Percentiles rank a stretch among this genome's conserved stretches.
These are phyloP conservation scores for Tenthredo notha DNA, from an alignment of 2,888 invertebrate species.

Conservation along the genomic window DNA sequence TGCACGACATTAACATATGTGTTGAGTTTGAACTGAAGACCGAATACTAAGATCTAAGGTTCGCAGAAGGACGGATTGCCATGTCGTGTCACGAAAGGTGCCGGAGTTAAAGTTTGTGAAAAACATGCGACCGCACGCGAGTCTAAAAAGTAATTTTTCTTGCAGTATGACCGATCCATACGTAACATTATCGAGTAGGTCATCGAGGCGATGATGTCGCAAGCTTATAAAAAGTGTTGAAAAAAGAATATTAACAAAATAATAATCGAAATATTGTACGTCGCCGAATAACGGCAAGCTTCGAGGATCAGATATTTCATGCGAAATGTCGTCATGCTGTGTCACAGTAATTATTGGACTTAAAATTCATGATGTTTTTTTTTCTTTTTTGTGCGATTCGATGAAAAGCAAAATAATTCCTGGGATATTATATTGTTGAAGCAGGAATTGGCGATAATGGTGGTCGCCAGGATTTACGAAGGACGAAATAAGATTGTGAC, in stretches of 20 bases:
- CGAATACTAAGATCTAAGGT: conserved; percentile 66
- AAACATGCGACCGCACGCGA: conserved; percentile 74
- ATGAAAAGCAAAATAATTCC: neutral
- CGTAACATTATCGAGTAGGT: neutral
- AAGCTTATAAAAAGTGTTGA: neutral
- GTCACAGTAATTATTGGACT: neutral
- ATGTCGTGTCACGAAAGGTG: conserved; percentile 75
- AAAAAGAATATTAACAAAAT: neutral
- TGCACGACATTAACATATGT: neutral
- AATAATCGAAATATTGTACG: neutral
- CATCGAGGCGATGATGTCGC: conserved; percentile 25
- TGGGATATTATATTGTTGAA: neutral
- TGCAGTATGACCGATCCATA: neutral
- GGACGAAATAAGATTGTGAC: conserved; percentile 24
- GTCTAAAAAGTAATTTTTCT: conserved; percentile 53
- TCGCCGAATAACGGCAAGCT: neutral
- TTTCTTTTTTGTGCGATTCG: neutral
- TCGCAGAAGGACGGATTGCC: conserved; percentile 72
- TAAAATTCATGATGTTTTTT: neutral
- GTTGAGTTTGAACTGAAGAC: neutral
- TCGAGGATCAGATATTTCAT: neutral
- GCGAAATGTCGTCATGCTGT: neutral
- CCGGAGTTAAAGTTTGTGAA: conserved; percentile 68
- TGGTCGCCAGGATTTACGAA: neutral
- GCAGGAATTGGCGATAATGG: neutral